phyloP scores from a whole-genome alignment of 2,113 vertebrate genomes.

The Dissostichus mawsoni region DNA sequence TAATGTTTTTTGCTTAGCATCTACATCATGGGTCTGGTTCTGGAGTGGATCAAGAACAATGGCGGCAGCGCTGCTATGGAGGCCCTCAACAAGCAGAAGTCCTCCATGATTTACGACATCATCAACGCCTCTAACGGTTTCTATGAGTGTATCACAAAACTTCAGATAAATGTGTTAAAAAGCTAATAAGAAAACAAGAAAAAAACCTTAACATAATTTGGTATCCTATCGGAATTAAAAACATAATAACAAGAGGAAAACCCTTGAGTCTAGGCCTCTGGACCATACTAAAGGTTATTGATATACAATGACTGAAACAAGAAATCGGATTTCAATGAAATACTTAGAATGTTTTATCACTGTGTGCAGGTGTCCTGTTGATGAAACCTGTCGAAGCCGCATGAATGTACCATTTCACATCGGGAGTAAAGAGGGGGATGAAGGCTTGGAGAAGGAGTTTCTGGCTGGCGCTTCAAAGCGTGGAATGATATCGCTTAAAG shows the following conservation, averaged over 20 bases:
- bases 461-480: constrained; percentile 90
- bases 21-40: constrained; percentile 93
- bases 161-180: not conserved
- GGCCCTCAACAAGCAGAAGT: constrained; percentile 89
- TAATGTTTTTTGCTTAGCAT: constrained; percentile 82
- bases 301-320: not conserved
- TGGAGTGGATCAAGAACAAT: constrained; percentile 96
- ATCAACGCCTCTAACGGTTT: constrained; percentile 92
- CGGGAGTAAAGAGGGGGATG: constrained; percentile 88
- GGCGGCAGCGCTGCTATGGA: constrained; percentile 90
- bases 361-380: constrained; percentile 87
- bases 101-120: constrained; percentile 90
- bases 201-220: not conserved
- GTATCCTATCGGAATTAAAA: not conserved
- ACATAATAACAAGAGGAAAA: no score
- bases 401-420: constrained; percentile 95
- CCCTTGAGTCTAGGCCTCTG: not conserved
- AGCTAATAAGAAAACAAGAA: not conserved
- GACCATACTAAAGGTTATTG: not conserved
- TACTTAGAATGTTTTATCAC: not conserved
- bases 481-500: constrained; percentile 95
- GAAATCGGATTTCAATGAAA: not conserved
- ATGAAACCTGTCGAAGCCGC: constrained; percentile 86
- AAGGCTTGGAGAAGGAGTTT: constrained; percentile 90
- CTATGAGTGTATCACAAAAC: constrained; percentile 85